Conservation (phyloP, 2,888 invertebrate genomes). For the Chirona hameri region DNA sequence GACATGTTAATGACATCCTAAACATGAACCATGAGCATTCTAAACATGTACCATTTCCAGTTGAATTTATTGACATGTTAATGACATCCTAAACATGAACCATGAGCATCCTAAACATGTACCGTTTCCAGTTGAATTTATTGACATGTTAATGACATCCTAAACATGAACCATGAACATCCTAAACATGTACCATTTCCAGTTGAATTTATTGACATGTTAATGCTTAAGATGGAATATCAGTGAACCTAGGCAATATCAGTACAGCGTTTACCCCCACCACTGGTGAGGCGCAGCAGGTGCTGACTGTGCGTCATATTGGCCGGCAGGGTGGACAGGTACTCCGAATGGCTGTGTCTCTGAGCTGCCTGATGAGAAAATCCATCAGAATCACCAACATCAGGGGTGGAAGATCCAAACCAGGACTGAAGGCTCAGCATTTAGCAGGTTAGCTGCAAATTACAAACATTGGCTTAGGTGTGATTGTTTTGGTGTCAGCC, state of each 20-base stretch:
- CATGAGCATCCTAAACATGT: too few species aligned
- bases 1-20: too few species aligned
- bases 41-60: background rate
- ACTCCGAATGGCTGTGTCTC: conserved; percentile 69
- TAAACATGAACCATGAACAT: background rate
- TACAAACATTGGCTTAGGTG: too few species aligned
- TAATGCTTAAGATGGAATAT: too few species aligned
- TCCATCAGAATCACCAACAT: conserved; percentile 75
- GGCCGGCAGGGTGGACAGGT: conserved; percentile 79
- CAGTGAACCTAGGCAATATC: background rate
- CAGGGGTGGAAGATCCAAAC: conserved; percentile 71
- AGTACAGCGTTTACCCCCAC: background rate
- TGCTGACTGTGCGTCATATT: background rate
- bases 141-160: background rate
- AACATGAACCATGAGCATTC: background rate
- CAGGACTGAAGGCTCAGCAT: conserved; percentile 79
- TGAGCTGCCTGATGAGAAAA: conserved; percentile 69
- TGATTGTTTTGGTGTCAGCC: too few species aligned
- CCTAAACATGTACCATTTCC: background rate
- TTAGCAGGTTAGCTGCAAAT: conserved; percentile 59
- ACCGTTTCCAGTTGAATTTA: background rate
- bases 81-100: too few species aligned
- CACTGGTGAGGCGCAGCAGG: background rate
- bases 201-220: background rate
- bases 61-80: background rate